Base-by-base conservation (phyloP, 2,888 invertebrate species). In the Lasius platythorax region DNA sequence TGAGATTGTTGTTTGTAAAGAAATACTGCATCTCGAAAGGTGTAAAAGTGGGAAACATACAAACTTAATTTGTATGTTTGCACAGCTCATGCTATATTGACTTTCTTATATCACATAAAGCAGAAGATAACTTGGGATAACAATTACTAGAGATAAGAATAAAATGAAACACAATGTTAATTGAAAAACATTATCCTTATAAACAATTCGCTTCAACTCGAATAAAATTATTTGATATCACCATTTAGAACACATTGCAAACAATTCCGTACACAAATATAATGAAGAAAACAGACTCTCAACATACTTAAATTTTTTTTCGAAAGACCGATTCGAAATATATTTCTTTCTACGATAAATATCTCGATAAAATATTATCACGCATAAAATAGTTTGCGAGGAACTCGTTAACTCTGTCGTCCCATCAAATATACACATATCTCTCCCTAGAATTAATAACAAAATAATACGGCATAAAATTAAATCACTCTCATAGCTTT, bases 41-140 rank as follows among this genome's bases (percentile, higher is more conserved):
- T 53, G n/a, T 28, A 56, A 40, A 67, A 56, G 40, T 68, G 28
- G 2, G 23, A 67, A 67, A 67, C 28, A 28, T 28, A 76, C 28
- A 67, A 67, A 30, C 28, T 68, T 30, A 56, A 40, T 78, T 68
- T n/a, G 40, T 30, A 68, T 68, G n/a, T 56, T 76, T 30, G 43
- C 56, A 78, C 68, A 56, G 40, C n/a, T 56, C 78, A 43, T 43
- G 15, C 56, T 23, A 46, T 58, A 72, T 81, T 81, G 78, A 78
- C 78, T 78, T 68, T 70, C 30, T 70, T 43, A 11, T 76, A 33
- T 76, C 37, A 63, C 43, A 37, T 67, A 76, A 76, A 67, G 28
- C 73, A 61, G 28, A 76, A 76, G 75, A 37, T 50, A 66, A 37
- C 28, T 33, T n/a, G 33, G 0, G 15, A 53, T 53, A 46, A 53